These are phyloP conservation scores for Dryococelus australis DNA, from an alignment of 2,888 invertebrate genomes.

Conservation along the genomic window DNA sequence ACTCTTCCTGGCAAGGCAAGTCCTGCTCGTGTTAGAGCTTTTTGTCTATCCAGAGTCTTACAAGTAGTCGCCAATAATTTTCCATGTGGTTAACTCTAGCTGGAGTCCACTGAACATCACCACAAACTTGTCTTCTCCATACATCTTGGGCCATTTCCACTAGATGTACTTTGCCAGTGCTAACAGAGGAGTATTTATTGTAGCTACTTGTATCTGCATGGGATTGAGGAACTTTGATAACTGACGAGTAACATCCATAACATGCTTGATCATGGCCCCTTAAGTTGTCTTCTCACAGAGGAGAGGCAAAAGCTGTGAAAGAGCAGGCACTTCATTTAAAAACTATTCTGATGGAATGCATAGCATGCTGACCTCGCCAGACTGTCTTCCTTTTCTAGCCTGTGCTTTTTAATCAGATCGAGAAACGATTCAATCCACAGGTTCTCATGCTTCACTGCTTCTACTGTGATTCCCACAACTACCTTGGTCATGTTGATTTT, in stretches of 20 bases:
- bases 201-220: not conserved
- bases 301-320: not conserved
- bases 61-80: not conserved
- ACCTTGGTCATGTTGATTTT: not conserved
- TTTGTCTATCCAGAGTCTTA: not conserved
- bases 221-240: not conserved
- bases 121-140: constrained; percentile 33
- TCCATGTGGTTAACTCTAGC: not conserved
- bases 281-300: not conserved
- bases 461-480: not conserved
- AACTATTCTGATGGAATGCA: not conserved
- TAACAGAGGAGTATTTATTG: constrained; percentile 25
- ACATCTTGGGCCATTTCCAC: constrained; percentile 19
- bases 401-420: not conserved
- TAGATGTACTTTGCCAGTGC: constrained; percentile 27
- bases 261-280: not conserved
- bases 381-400: not conserved
- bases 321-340: not conserved
- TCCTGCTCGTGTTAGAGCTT: not conserved
- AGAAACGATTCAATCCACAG: not conserved
- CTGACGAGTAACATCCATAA: not conserved
- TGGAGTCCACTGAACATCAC: constrained; percentile 27
- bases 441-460: not conserved
- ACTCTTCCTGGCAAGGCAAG: not conserved
- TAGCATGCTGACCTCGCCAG: not conserved